phyloP scores from a whole-genome alignment of 1,140 invertebrate species.

The Bicyclus anynana region DNA sequence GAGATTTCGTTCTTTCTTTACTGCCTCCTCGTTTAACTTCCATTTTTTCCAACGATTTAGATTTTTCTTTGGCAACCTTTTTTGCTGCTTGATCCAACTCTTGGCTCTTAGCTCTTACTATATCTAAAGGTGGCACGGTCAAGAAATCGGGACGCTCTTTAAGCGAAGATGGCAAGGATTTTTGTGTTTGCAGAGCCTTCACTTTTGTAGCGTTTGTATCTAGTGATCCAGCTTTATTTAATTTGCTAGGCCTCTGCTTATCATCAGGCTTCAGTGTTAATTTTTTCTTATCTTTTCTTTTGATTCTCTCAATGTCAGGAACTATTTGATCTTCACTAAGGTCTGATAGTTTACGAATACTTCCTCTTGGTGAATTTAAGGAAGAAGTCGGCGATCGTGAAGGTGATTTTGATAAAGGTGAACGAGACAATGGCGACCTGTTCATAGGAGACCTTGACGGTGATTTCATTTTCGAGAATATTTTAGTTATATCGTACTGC shows the following conservation, averaged over 20 bases:
- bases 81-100: slow-evolving; percentile 78
- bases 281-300: slow-evolving; percentile 74
- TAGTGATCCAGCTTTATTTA: slow-evolving; percentile 69
- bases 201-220: slow-evolving; percentile 73
- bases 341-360: slow-evolving; percentile 73
- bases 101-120: slow-evolving; percentile 81
- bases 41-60: slow-evolving; percentile 81
- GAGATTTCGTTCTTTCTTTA: slow-evolving; percentile 82
- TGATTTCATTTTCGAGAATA: slow-evolving; percentile 58
- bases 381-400: slow-evolving; percentile 74
- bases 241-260: slow-evolving; percentile 57
- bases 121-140: slow-evolving; percentile 77
- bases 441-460: slow-evolving; percentile 62
- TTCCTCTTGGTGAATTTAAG: slow-evolving; percentile 73
- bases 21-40: slow-evolving; percentile 79
- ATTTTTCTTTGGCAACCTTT: slow-evolving; percentile 80
- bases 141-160: slow-evolving; percentile 75
- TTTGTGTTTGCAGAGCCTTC: slow-evolving; percentile 71
- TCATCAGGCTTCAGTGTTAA: slow-evolving; percentile 67
- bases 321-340: slow-evolving; percentile 80
- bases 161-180: slow-evolving; percentile 72
- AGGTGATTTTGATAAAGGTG: slow-evolving; percentile 73
- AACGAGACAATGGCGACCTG: slow-evolving; percentile 62
- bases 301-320: slow-evolving; percentile 78
- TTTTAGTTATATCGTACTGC: slow-evolving; percentile 66